phyloP scores from a whole-genome alignment of 2,888 invertebrate genomes.

The Perizoma affinitatum region DNA sequence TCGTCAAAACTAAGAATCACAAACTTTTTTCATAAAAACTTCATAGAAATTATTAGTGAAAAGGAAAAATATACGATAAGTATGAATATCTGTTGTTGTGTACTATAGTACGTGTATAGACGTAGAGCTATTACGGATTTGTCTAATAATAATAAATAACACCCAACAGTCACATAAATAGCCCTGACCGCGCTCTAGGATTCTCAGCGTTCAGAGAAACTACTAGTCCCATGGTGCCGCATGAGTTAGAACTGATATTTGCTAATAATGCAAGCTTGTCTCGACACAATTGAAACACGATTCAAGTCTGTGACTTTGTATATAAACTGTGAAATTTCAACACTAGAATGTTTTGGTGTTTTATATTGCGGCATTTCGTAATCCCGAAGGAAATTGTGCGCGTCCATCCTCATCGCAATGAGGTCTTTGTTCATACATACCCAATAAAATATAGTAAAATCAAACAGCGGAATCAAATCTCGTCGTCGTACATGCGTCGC shows the following conservation, averaged over 20 bases:
- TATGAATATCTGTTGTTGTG: background rate
- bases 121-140: slow-evolving; percentile 8
- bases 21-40: slow-evolving; percentile 36
- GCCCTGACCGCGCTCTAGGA: slow-evolving; percentile 29
- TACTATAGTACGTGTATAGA: no score
- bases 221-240: slow-evolving; percentile 19
- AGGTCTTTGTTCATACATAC: slow-evolving; percentile 33
- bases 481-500: slow-evolving; percentile 47
- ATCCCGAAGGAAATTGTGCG: background rate
- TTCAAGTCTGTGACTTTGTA: background rate
- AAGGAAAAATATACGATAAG: no score
- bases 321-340: background rate
- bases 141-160: slow-evolving; percentile 26
- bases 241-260: slow-evolving; percentile 14
- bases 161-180: slow-evolving; percentile 25
- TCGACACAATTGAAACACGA: slow-evolving; percentile 5
- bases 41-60: background rate
- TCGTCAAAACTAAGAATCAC: slow-evolving; percentile 80
- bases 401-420: slow-evolving; percentile 22
- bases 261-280: slow-evolving; percentile 16
- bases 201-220: slow-evolving; percentile 13
- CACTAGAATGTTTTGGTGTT: no score
- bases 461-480: slow-evolving; percentile 48
- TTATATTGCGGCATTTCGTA: background rate
- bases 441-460: slow-evolving; percentile 40